Percentiles rank a stretch among this genome's conserved stretches.
phyloP scores from a whole-genome alignment of 2,113 vertebrate genomes.

The Xenopus borealis region DNA sequence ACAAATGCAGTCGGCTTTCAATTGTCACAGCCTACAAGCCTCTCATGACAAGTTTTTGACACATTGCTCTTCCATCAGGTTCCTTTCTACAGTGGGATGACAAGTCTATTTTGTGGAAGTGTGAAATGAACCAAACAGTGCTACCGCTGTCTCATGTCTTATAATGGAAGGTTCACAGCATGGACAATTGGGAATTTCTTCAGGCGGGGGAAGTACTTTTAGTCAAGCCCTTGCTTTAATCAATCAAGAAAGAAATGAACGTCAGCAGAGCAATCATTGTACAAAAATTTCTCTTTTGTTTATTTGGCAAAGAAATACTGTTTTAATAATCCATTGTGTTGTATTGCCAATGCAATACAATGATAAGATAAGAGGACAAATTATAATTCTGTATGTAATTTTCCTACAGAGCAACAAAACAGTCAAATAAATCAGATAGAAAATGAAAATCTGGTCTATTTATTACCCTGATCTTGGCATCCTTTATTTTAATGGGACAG shows the following conservation, averaged over 20 bases:
- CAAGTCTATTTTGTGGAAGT: conserved; percentile 62
- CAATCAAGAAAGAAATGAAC: conserved; percentile 62
- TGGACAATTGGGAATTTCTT: conserved; percentile 61
- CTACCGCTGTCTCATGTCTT: conserved; percentile 60
- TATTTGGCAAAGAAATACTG: too few species aligned
- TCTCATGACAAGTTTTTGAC: conserved; percentile 59
- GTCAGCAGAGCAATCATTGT: conserved; percentile 42
- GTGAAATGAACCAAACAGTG: conserved; percentile 58
- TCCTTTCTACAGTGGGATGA: conserved; percentile 58
- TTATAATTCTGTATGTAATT: too few species aligned
- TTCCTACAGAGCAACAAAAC: too few species aligned
- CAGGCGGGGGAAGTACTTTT: conserved; percentile 61
- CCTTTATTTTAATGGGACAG: too few species aligned
- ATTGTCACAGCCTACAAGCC: conserved; percentile 47
- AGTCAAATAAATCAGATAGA: too few species aligned
- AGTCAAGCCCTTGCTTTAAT: conserved; percentile 63
- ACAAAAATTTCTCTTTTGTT: not conserved
- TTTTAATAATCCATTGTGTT: too few species aligned
- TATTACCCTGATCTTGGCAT: too few species aligned
- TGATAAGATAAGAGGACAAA: too few species aligned
- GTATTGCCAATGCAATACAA: too few species aligned
- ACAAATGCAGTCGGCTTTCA: conserved; percentile 45
- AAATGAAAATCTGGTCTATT: too few species aligned
- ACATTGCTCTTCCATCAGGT: conserved; percentile 58
- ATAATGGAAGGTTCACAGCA: conserved; percentile 63